Conservation (phyloP, 2,888 invertebrate genomes). For the Zelleria hepariella region DNA sequence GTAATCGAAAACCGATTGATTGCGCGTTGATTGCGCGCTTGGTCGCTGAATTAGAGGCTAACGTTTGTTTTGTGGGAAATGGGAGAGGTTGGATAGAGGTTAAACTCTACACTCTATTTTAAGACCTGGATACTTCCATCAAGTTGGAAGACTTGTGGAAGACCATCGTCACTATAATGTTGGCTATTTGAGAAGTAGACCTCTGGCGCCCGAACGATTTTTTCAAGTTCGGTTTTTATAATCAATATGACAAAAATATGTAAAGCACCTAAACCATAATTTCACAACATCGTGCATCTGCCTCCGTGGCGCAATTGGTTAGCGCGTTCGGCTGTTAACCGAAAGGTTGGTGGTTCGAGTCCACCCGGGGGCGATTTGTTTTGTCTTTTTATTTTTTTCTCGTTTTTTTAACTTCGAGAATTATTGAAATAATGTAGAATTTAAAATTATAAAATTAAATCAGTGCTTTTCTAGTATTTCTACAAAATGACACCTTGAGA, state of each 20-base stretch:
- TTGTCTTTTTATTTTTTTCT: slow-evolving; percentile 6
- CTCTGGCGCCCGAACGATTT: no score
- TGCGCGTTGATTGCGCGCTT: no score
- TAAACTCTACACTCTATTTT: no score
- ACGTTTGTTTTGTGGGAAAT: not conserved
- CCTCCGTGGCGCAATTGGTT: slow-evolving; percentile 77
- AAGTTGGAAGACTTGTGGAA: not conserved
- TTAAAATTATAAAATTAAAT: no score
- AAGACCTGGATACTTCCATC: no score
- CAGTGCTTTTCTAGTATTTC: no score
- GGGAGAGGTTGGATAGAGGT: not conserved
- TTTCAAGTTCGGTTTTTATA: not conserved
- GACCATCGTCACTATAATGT: not conserved
- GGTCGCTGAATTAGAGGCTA: no score
- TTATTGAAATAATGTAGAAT: no score
- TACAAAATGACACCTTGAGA: no score
- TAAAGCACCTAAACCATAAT: slow-evolving; percentile 15
- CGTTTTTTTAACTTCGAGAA: not conserved
- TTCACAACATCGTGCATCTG: slow-evolving; percentile 22
- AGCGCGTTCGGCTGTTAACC: slow-evolving; percentile 99
- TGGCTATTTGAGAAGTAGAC: not conserved
- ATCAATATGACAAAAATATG: not conserved
- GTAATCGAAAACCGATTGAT: not conserved
- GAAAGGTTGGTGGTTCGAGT: slow-evolving; percentile 73
- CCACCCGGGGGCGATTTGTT: slow-evolving; percentile 13